These are phyloP conservation scores for Holothuria leucospilota DNA, from an alignment of 53 echinoderm and acorn worm genomes.

Conservation along the genomic window DNA sequence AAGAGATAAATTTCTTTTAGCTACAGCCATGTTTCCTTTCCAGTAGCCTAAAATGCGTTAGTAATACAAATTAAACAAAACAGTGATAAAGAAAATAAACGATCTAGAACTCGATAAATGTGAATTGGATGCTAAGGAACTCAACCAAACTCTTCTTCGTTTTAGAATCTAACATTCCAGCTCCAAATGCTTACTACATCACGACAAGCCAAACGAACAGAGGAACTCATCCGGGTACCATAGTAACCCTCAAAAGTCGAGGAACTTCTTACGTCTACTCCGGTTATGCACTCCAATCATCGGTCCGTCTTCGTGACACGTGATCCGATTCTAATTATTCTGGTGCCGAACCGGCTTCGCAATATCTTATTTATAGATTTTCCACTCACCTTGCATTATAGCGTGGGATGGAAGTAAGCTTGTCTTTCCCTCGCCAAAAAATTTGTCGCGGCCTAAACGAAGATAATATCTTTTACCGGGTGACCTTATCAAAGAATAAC, in stretches of 20 bases:
- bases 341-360: constrained; percentile 22
- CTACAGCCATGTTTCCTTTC: too few species aligned
- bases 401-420: constrained; percentile 2
- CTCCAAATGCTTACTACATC: constrained; percentile 88
- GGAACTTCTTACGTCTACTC: constrained; percentile 82
- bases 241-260: constrained; percentile 86
- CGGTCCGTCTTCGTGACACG: constrained; percentile 76
- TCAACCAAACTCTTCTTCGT: background rate
- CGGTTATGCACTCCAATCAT: constrained; percentile 87
- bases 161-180: constrained; percentile 69
- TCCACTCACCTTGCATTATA: constrained; percentile 2
- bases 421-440: background rate
- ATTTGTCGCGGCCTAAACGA: background rate
- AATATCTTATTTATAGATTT: constrained; percentile 28
- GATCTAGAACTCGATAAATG: too few species aligned
- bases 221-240: constrained; percentile 74
- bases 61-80: too few species aligned
- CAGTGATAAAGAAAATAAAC: too few species aligned
- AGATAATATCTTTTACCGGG: constrained; percentile 22
- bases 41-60: too few species aligned
- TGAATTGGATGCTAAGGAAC: too few species aligned
- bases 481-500: constrained; percentile 43
- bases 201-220: constrained; percentile 79
- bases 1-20: too few species aligned
- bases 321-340: constrained; percentile 40